phyloP scores from a whole-genome alignment of 2,797 vertebrate species.

The Anguilla marmorata region DNA sequence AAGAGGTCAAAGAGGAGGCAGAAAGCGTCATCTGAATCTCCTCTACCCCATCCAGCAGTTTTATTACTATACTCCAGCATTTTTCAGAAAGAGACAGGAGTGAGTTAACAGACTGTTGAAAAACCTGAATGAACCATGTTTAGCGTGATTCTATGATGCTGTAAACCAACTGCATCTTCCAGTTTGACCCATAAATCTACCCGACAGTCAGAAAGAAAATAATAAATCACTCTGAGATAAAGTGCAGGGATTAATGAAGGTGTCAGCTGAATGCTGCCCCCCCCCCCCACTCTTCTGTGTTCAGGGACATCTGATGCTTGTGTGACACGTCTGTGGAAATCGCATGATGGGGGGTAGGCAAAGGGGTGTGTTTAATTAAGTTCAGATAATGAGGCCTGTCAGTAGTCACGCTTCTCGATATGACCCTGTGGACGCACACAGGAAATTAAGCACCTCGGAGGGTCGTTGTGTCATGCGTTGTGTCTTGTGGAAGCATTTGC shows the following conservation, averaged over 20 bases:
- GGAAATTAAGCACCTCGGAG: not conserved
- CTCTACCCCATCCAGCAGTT: not conserved
- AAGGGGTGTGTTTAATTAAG: not conserved
- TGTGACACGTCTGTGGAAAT: not conserved
- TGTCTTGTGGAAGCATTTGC: not conserved
- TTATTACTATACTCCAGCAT: not conserved
- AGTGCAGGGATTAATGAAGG: constrained; percentile 35
- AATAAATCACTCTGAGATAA: constrained; percentile 39
- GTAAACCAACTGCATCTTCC: constrained; percentile 21
- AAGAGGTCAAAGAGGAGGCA: not conserved
- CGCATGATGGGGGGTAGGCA: not conserved
- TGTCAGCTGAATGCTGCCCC: not conserved
- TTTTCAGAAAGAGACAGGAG: not conserved
- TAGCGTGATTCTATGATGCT: not conserved
- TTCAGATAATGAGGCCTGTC: not conserved
- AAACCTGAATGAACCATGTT: not conserved
- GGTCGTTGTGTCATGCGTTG: not conserved
- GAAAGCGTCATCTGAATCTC: not conserved
- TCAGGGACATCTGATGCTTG: not conserved
- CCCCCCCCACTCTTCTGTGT: not conserved
- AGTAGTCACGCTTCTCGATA: not conserved
- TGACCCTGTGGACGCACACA: not conserved
- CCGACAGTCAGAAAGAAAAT: constrained; percentile 27
- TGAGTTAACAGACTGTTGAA: not conserved
- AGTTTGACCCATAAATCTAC: constrained; percentile 32